Evolutionary conservation across 2,888 invertebrate species (phyloP), one percentile per base, ranked within the genome.

Genomic region (Lasioglossum calceatum): DNA sequence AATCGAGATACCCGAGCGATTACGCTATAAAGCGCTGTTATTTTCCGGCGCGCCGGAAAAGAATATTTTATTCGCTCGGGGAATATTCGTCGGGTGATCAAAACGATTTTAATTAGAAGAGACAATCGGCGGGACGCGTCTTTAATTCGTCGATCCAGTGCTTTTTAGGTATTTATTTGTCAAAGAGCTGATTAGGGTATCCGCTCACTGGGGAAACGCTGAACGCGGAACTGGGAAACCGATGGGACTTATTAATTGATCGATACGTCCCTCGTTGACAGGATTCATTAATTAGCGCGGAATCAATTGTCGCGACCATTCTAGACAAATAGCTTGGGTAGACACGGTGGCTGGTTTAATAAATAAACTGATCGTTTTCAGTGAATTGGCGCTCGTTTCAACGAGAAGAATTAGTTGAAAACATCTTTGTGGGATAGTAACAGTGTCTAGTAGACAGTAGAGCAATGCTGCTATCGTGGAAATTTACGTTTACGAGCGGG

Each of bases 191-290:
- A 77, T 58, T 47, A 23, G 10, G 32, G 27, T 32, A 23, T 23
- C 14, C 42, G 67, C 36, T 64, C 44, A n/a, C 23, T 19, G n/a
- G 47, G 32, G 64, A 47, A 39, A 12, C 23, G 32, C 27, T 32
- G 32, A 64, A 16, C 27, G 54, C 16, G 16, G 36, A 73, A 58
- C 4, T 32, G 73, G 32, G 44, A 61, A 74, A 61, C 61, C 44
- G 61, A 61, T 47, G 50, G 61, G 36, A 58, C 23, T 79, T 42
- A n/a, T 73, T 61, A 64, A 75, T 80, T 64, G 61, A 74, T 80
- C 47, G 47, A 64, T 64, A 75, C 23, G 47, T 67, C 64, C 27
- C 64, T 47, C 12, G 47, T 75, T 64, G 50, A 44, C 12, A 39
- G 47, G 19, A 67, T 71, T 32, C 50, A 42, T 76, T 77, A 77